Conservation (phyloP, 2,113 vertebrate species). For the Elanus axillaris region DNA sequence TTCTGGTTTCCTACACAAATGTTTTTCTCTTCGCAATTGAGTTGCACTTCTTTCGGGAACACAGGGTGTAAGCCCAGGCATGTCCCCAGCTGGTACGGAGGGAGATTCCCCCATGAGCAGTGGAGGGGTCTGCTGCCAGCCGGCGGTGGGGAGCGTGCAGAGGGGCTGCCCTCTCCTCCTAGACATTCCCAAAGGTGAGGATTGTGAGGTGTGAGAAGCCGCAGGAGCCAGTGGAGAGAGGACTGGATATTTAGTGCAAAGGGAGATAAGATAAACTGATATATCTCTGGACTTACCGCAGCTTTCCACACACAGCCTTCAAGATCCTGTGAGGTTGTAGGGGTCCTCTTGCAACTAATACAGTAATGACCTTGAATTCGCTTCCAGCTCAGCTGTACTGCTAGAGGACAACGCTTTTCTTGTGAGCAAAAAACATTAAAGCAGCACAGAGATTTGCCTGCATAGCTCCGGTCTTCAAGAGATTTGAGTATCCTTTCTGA, state of each 20-base stretch:
- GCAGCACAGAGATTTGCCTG: constrained; percentile 36
- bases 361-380: constrained; percentile 55
- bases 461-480: not conserved
- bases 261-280: constrained; percentile 8
- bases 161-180: not conserved
- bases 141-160: rapidly evolving
- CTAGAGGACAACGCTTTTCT: constrained; percentile 54
- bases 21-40: not conserved
- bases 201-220: not conserved
- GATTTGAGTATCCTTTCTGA: constrained; percentile 44
- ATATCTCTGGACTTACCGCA: not conserved
- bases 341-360: constrained; percentile 27
- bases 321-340: not conserved
- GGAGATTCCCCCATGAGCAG: not conserved
- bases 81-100: not conserved
- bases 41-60: not conserved
- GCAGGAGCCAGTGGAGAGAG: not conserved
- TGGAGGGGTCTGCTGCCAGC: rapidly evolving
- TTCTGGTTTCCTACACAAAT: not conserved
- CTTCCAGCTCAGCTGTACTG: constrained; percentile 50
- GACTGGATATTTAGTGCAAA: not conserved
- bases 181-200: not conserved
- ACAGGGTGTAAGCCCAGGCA: not conserved
- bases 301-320: not conserved
- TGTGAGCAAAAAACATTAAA: constrained; percentile 50